Evolutionary conservation across 2,888 invertebrate species (phyloP).

Genomic region (Drosophila flavopinicola): DNA sequence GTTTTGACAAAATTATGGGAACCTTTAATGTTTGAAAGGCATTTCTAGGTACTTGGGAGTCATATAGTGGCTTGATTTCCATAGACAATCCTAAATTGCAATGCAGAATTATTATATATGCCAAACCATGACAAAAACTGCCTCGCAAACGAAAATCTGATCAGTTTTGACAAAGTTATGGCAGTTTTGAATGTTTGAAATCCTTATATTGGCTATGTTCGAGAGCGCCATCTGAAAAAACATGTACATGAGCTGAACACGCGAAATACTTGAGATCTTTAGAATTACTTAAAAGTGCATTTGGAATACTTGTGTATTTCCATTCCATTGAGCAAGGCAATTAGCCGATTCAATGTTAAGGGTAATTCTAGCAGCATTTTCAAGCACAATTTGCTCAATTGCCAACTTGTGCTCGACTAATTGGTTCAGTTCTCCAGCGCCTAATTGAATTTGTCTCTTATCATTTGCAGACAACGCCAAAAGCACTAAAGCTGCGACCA

Average conservation of each 20-base stretch:
- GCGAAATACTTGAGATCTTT: neutral
- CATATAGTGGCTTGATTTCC: too few relatives aligned
- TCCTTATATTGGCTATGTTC: too few relatives aligned
- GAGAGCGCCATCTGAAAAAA: too few relatives aligned
- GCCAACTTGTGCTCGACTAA: neutral
- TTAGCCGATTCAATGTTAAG: constrained; percentile 3
- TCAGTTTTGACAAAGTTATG: too few relatives aligned
- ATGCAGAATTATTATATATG: too few relatives aligned
- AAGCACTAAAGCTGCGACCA: constrained; percentile 24
- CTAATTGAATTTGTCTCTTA: constrained; percentile 31
- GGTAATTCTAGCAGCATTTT: constrained; percentile 5
- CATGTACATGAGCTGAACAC: neutral
- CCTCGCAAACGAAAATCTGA: too few relatives aligned
- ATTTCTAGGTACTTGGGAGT: too few relatives aligned
- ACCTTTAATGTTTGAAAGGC: too few relatives aligned
- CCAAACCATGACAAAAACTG: too few relatives aligned
- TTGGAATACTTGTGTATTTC: constrained; percentile 2
- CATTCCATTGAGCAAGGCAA: constrained; percentile 5
- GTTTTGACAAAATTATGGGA: too few relatives aligned
- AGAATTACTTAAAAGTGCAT: constrained; percentile 4
- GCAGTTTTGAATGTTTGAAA: too few relatives aligned
- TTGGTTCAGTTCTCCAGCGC: neutral
- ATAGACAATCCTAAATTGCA: too few relatives aligned
- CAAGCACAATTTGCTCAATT: neutral
- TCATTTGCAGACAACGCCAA: constrained; percentile 38